Evolutionary conservation across 2,888 invertebrate genomes (phyloP), one percentile per base, ranked within the genome.

Genomic region (Hydrotaea diabolus): DNA sequence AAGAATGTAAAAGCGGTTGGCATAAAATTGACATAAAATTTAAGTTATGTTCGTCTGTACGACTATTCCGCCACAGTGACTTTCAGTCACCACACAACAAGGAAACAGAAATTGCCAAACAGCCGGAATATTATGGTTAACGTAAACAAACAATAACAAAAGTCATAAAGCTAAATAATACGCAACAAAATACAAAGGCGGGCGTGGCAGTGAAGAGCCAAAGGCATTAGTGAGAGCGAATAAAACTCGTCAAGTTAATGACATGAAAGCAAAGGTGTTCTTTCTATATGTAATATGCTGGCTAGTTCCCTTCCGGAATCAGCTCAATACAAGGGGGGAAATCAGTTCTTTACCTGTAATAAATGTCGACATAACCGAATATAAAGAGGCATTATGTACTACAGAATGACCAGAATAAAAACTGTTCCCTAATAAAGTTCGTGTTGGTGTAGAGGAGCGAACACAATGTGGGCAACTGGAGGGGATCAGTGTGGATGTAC

Each of bases 71-170:
- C 21, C 55, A 21, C 19, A 55, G 21, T 1, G 19, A 9, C 23
- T 55, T 59, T 21, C 26, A 46, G 23, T 21, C 59, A 46, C n/a
- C n/a, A n/a, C n/a, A n/a, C n/a, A n/a, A n/a, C 15, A 69, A 43
- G 13, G 15, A 21, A 43, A 59, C 39, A 43, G n/a, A 13, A 46
- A 23, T 39, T 21, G 23, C 9, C 21, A 19, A 69, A 69, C 21
- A 21, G 21, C 23, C 46, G 66, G 23, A 69, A 69, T 23, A n/a
- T 19, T 15, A 23, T 23, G 69, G 43, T 69, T 69, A 69, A 23
- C 21, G 21, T 69, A 15, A 69, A 66, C 39, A 66, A 43, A 17
- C 2, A 39, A 17, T 11, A 43, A 43, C 21, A 62, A 21, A 43
- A 21, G 46, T 46, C 46, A 46, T 46, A 46, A 69, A 26, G 26